Conservation (phyloP, 1,140 invertebrate genomes). For the Diuraphis noxia region DNA sequence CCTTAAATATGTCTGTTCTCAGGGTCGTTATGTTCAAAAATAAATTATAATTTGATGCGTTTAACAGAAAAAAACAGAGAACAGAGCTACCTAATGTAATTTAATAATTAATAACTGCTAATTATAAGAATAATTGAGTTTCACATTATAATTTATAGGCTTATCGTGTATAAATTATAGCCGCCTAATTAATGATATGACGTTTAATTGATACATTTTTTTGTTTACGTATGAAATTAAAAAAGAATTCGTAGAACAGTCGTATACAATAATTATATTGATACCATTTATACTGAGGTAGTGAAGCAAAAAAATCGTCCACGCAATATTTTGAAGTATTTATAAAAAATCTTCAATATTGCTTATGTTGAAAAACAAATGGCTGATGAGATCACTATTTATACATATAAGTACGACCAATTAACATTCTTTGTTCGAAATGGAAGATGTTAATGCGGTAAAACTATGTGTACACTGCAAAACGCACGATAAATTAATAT, state of each 20-base stretch:
- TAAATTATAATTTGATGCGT: neutral
- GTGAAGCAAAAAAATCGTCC: neutral
- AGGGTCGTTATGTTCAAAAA: neutral
- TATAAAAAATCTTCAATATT: neutral
- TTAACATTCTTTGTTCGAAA: neutral
- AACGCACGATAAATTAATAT: neutral
- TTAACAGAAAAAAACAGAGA: neutral
- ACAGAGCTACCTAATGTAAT: neutral
- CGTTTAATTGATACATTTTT: neutral
- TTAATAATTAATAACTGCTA: neutral
- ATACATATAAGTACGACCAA: neutral
- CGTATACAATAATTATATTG: neutral
- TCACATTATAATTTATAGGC: neutral
- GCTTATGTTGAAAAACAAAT: neutral
- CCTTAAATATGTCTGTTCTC: neutral
- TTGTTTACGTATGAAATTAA: neutral
- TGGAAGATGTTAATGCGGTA: neutral
- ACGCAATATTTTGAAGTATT: neutral
- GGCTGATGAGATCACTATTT: constrained; percentile 1
- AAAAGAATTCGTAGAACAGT: neutral
- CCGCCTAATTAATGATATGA: neutral
- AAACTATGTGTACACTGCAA: neutral
- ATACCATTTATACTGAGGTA: neutral
- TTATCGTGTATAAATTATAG: neutral
- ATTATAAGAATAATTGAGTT: neutral